These are phyloP conservation scores for Cinara cedri DNA, from an alignment of 2,888 invertebrate genomes.

Conservation along the genomic window DNA sequence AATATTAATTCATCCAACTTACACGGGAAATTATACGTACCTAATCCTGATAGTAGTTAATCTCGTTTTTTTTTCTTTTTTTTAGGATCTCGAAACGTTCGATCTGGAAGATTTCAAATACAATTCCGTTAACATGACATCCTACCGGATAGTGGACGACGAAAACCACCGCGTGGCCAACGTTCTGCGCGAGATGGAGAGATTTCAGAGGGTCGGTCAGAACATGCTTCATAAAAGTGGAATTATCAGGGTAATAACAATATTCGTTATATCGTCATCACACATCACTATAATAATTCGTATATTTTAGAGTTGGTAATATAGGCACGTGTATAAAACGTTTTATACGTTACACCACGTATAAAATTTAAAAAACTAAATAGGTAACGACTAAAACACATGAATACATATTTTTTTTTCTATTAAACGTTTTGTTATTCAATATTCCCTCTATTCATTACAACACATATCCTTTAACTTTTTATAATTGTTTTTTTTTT, in stretches of 20 bases:
- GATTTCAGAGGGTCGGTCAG: constrained; percentile 84
- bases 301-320: no score
- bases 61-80: constrained; percentile 39
- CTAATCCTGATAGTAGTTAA: no score
- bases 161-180: constrained; percentile 77
- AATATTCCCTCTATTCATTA: no score
- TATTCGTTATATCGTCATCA: no score
- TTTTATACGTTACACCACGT: no score
- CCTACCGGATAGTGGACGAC: constrained; percentile 85
- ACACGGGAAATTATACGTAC: background rate
- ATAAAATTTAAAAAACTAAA: no score
- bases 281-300: background rate
- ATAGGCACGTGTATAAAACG: no score
- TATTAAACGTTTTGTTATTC: no score
- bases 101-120: constrained; percentile 91
- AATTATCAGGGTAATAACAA: constrained; percentile 70
- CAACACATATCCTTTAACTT: no score
- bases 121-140: constrained; percentile 94
- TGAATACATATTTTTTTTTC: no score
- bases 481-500: no score
- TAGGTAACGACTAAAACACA: no score
- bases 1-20: background rate
- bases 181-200: constrained; percentile 82
- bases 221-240: constrained; percentile 74
- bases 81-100: constrained; percentile 83